Base-by-base conservation (phyloP, 1,140 invertebrate genomes). In the Metaphire vulgaris region DNA sequence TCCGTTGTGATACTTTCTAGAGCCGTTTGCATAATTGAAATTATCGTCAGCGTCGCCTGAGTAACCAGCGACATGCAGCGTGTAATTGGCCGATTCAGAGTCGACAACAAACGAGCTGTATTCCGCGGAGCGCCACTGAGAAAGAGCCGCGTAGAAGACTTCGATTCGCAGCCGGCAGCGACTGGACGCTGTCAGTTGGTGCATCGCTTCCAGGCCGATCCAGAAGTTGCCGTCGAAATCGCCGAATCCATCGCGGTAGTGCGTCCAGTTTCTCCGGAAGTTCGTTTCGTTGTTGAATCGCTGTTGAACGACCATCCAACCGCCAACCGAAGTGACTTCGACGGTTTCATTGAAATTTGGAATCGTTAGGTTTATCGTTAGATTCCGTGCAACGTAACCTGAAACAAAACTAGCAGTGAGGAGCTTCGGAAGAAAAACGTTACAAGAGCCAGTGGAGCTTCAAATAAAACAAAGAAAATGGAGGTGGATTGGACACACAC, bases 141-240 rank as follows among this genome's bases (percentile, higher is more conserved):
- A 29, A 29, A 12, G 28, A 30, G 1, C 31, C 12, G 67, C 28
- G 31, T 68, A 68, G n/a, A n/a, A n/a, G 15, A 68, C 67, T 68
- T 68, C 67, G 31, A 21, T 68, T 15, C 67, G 67, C 31, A 68
- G 67, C 12, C 31, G 67, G 67, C 67, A 68, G 67, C 31, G 28
- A 30, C 67, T 14, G 28, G 26, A 29, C 26, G 26, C 14, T 26
- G 33, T 41, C 33, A 74, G 56, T 14, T 74, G 33, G 56, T 65
- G 32, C n/a, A 74, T 64, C 21, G 33, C 30, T 1, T 29, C 28
- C 12, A 74, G 72, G 21, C 74, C 74, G 1, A 83, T 70, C 82
- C 81, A 83, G 33, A 82, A 83, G 72, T 83, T 81, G 29, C 79
- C 72, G 78, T 83, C 81, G 71, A 82, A 80, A 78, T 81, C 81